phyloP scores from a whole-genome alignment of 2,797 vertebrate genomes.

The Neopelma chrysocephalum region DNA sequence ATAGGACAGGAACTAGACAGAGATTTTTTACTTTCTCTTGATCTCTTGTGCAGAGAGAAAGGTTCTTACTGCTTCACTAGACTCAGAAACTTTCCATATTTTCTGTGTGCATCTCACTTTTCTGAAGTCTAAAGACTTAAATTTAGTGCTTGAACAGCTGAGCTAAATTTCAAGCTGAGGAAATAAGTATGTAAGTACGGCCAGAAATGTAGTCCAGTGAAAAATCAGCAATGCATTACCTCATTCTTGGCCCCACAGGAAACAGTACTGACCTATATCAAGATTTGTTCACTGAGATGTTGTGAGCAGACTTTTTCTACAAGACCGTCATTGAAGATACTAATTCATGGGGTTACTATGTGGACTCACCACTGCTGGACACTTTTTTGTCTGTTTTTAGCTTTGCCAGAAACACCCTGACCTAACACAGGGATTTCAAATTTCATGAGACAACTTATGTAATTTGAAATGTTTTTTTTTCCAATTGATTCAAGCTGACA shows the following conservation, averaged over 20 bases:
- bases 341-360: neutral
- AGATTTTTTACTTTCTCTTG: conserved; percentile 3
- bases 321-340: neutral
- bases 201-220: neutral
- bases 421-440: neutral
- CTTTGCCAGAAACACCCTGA: neutral
- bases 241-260: neutral
- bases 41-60: neutral
- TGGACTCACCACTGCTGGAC: neutral
- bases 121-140: neutral
- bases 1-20: neutral
- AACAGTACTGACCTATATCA: neutral
- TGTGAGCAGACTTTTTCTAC: neutral
- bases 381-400: neutral
- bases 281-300: neutral
- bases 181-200: neutral
- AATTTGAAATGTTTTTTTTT: neutral
- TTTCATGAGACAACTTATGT: neutral
- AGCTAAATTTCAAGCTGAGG: neutral
- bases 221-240: neutral
- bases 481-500: neutral
- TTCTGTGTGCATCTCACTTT: neutral
- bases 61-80: neutral
- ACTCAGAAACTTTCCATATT: neutral
- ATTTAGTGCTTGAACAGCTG: neutral